Conservation (phyloP, 2,113 vertebrate species). For the Axis porcinus region DNA sequence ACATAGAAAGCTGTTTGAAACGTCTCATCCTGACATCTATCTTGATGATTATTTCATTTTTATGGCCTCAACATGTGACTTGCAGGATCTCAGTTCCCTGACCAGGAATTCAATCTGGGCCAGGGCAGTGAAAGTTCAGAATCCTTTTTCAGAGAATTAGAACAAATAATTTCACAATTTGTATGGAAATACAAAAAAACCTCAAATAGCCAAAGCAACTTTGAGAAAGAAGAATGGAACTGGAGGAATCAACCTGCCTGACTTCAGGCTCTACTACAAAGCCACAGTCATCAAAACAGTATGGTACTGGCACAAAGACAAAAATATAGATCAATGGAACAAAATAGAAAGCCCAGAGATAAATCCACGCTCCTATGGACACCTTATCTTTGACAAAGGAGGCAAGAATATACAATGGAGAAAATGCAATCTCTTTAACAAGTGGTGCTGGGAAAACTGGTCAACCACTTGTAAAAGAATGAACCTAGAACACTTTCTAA, state of each 20-base stretch:
- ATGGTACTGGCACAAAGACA: neutral
- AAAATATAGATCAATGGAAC: neutral
- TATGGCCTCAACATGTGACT: neutral
- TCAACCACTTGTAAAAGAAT: neutral
- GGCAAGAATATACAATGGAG: neutral
- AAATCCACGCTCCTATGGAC: neutral
- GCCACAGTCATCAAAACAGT: neutral
- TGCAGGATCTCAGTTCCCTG: neutral
- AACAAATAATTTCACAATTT: neutral
- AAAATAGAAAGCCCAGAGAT: neutral
- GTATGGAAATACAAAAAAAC: neutral
- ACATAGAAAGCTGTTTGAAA: neutral
- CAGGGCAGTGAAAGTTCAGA: neutral
- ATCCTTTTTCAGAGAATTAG: neutral
- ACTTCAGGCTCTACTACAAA: neutral
- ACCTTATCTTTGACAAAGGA: neutral
- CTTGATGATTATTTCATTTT: neutral
- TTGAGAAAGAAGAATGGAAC: neutral
- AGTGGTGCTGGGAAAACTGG: neutral
- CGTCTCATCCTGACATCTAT: neutral
- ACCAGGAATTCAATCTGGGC: neutral
- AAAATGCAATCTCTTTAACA: neutral
- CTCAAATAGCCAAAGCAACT: neutral
- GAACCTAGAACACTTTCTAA: neutral
- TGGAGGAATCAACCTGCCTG: neutral